Conservation (phyloP, 2,888 invertebrate genomes). For the Andrena dorsata region DNA sequence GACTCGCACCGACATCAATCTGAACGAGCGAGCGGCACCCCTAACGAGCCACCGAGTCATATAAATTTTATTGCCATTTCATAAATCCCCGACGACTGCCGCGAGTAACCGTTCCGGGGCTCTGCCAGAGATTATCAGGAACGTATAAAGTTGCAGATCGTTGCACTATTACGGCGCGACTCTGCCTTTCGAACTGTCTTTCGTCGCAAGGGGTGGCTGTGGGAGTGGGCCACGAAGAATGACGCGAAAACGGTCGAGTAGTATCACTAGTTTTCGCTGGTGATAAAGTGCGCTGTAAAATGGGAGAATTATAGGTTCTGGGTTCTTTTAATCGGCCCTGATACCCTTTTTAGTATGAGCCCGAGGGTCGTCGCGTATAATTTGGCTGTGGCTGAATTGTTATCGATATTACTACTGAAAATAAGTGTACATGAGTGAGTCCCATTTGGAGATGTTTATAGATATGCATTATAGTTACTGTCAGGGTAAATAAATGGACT, state of each 20-base stretch:
- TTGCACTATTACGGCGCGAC: constrained; percentile 52
- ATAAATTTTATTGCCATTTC: constrained; percentile 82
- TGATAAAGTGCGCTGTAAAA: neutral
- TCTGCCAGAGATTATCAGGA: constrained; percentile 74
- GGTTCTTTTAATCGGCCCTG: neutral
- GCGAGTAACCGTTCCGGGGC: constrained; percentile 71
- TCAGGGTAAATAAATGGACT: too few species aligned
- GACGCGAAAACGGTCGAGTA: constrained; percentile 25
- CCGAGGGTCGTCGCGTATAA: neutral
- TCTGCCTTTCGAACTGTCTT: constrained; percentile 32
- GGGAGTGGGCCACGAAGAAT: constrained; percentile 20
- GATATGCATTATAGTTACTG: too few species aligned
- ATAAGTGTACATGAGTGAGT: too few species aligned
- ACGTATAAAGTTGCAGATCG: constrained; percentile 70
- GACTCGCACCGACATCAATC: constrained; percentile 76
- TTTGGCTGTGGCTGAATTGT: neutral
- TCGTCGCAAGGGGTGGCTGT: neutral
- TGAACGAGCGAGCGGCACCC: constrained; percentile 74
- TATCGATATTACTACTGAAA: neutral
- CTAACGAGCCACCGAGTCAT: constrained; percentile 80
- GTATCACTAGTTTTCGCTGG: neutral
- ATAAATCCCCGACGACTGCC: constrained; percentile 74
- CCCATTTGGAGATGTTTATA: too few species aligned
- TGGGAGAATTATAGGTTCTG: neutral
- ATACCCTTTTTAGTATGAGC: neutral